phyloP scores from a whole-genome alignment of 2,888 invertebrate genomes.

The Xestia sexstrigata region DNA sequence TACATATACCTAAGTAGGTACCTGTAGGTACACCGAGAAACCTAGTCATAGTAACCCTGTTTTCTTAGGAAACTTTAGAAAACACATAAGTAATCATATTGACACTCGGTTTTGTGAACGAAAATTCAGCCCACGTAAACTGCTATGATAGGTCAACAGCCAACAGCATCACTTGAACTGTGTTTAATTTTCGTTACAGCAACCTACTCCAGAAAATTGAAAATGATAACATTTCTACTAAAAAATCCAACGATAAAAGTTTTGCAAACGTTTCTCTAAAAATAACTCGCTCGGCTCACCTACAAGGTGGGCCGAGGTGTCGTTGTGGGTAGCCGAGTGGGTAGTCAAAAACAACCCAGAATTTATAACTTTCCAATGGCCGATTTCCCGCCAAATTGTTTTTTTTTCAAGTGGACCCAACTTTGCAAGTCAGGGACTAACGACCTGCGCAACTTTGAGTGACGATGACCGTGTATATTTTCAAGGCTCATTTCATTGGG shows the following conservation, averaged over 20 bases:
- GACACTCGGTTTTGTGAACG: background rate
- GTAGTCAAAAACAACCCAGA: too few relatives aligned
- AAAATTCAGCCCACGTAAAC: too few relatives aligned
- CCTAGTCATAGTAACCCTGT: background rate
- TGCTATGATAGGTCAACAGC: background rate
- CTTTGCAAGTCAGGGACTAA: conserved; percentile 38
- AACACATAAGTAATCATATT: background rate
- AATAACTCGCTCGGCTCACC: background rate
- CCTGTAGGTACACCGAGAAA: background rate
- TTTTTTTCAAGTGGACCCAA: conserved; percentile 16
- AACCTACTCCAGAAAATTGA: background rate
- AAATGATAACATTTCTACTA: background rate
- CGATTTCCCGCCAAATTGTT: conserved; percentile 19
- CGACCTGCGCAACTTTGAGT: conserved; percentile 11
- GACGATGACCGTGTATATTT: conserved; percentile 27
- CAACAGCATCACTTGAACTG: background rate
- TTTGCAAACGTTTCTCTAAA: background rate
- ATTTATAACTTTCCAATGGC: too few relatives aligned
- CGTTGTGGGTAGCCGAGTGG: too few relatives aligned
- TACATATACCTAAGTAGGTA: background rate
- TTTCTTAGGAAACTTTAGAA: background rate
- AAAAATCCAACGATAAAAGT: background rate
- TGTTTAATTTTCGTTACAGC: background rate
- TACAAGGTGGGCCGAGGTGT: too few relatives aligned
- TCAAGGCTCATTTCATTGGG: conserved; percentile 31